A percentile compares a stretch with the other conserved stretches of the same genome.
These are phyloP conservation scores for Cairina moschata DNA, from an alignment of 2,113 vertebrate species.

Conservation along the genomic window DNA sequence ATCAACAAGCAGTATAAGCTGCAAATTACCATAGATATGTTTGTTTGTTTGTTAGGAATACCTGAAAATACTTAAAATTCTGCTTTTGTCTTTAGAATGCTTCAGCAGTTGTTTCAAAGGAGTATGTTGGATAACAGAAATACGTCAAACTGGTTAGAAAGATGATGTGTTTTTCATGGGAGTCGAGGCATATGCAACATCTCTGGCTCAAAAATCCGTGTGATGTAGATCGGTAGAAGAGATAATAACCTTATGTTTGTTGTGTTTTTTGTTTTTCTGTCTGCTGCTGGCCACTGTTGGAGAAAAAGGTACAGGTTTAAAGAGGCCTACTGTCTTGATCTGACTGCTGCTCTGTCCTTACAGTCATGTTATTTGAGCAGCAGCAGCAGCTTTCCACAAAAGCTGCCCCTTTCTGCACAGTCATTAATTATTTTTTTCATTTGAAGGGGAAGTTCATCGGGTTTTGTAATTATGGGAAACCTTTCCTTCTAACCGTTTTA, in stretches of 20 bases:
- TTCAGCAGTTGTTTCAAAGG: neutral
- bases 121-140: rapidly evolving
- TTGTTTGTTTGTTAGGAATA: neutral
- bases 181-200: neutral
- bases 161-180: neutral
- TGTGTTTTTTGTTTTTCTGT: neutral
- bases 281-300: neutral
- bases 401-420: neutral
- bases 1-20: neutral
- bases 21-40: neutral
- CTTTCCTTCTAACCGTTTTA: neutral
- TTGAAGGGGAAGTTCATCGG: neutral
- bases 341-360: neutral
- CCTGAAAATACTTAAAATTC: neutral
- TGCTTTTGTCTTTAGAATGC: neutral
- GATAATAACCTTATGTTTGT: neutral
- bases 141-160: neutral
- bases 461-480: neutral
- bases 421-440: neutral
- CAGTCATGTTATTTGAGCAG: neutral
- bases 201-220: neutral
- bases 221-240: neutral
- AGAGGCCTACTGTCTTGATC: neutral
- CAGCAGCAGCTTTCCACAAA: neutral
- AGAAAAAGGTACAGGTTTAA: neutral